Evolutionary conservation across 2,797 vertebrate species (phyloP).

Genomic region (Naso thynnoides): DNA sequence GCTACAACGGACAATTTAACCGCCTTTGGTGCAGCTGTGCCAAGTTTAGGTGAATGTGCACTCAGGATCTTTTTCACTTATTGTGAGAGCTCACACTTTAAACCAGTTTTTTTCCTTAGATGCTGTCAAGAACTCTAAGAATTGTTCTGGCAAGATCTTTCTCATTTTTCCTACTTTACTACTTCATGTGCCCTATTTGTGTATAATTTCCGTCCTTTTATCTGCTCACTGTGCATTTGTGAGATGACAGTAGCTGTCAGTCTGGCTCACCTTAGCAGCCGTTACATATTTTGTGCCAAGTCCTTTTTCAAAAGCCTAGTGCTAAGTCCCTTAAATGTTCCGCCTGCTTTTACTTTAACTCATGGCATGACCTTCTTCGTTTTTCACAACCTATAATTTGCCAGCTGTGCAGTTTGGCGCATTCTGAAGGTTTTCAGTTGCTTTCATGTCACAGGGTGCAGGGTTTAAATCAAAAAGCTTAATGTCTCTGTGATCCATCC

Average conservation of each 20-base stretch:
- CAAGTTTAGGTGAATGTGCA: conserved; percentile 50
- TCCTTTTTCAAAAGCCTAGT: background rate
- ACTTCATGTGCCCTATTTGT: background rate
- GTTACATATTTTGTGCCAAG: background rate
- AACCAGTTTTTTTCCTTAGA: conserved; percentile 3
- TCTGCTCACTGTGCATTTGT: background rate
- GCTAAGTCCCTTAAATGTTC: background rate
- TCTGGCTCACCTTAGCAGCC: background rate
- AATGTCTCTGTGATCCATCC: background rate
- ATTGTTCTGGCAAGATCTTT: background rate
- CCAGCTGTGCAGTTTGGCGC: background rate
- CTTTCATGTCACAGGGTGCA: background rate
- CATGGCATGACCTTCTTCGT: background rate
- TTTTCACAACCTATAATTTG: background rate
- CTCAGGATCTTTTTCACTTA: conserved; percentile 10
- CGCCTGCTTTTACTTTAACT: background rate
- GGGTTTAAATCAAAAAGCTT: background rate
- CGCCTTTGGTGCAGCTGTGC: conserved; percentile 39
- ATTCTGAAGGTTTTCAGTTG: background rate
- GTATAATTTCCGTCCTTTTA: background rate
- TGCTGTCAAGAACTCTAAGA: conserved; percentile 13
- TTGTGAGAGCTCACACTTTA: background rate
- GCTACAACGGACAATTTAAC: conserved; percentile 53
- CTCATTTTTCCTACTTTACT: background rate
- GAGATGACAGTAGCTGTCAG: background rate